Percentiles rank a stretch among this genome's conserved stretches.
These are phyloP conservation scores for Baronia brevicornis DNA, from an alignment of 2,888 invertebrate genomes.

Conservation along the genomic window DNA sequence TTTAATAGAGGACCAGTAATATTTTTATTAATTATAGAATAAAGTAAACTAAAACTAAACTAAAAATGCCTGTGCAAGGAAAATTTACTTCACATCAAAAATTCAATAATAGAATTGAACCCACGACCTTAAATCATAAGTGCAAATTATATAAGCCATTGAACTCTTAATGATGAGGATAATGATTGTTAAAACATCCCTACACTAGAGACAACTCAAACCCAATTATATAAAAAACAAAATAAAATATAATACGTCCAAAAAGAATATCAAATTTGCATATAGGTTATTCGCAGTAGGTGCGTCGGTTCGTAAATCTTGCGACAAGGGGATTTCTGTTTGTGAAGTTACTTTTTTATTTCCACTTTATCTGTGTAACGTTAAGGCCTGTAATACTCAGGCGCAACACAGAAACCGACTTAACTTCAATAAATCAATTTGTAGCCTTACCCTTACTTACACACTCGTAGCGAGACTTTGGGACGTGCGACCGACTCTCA, in stretches of 20 bases:
- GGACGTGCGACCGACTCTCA: conserved; percentile 53
- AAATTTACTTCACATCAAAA: too few relatives aligned
- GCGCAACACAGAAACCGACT: conserved; percentile 63
- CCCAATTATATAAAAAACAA: conserved; percentile 1
- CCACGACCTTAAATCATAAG: too few relatives aligned
- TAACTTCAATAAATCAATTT: conserved; percentile 76
- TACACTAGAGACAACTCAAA: too few relatives aligned
- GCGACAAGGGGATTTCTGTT: conserved; percentile 73
- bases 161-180: too few relatives aligned
- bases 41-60: too few relatives aligned
- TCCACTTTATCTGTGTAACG: conserved; percentile 69
- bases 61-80: too few relatives aligned
- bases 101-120: too few relatives aligned
- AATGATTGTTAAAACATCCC: too few relatives aligned
- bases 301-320: conserved; percentile 72
- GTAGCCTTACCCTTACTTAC: conserved; percentile 69
- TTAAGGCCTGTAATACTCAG: conserved; percentile 67
- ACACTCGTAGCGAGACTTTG: conserved; percentile 41
- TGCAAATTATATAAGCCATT: too few relatives aligned
- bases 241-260: conserved; percentile 32
- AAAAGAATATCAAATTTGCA: conserved; percentile 65
- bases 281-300: conserved; percentile 63
- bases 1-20: too few relatives aligned
- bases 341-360: conserved; percentile 74
- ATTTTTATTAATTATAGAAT: too few relatives aligned